Evolutionary conservation across 2,888 invertebrate species (phyloP), one percentile per base, ranked within the genome.

Genomic region (Nomada lathburiana): DNA sequence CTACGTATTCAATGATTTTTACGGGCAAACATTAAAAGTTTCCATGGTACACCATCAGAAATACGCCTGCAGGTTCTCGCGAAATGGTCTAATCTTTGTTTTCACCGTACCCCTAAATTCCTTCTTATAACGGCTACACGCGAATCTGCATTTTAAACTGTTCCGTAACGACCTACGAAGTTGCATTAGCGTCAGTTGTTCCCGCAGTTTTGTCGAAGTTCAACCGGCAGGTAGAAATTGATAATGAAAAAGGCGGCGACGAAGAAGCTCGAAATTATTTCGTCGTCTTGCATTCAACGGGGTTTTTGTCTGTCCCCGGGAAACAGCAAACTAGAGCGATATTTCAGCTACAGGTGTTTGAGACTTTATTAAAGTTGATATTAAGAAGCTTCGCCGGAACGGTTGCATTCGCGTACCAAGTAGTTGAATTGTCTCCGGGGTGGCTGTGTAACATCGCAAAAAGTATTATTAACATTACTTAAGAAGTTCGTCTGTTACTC

Each of bases 281-380:
- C 83, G 53, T 79, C 80, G 59, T 62, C 79, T 68, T 68, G 65
- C 69, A 47, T 47, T 72, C 60, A 13, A 4, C 23, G 29, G 64
- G 71, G 85, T 90, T 90, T 88, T 89, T 84, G 79, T 53, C 44
- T 59, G 5, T 18, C 44, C 64, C 71, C 71, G 67, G 80, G 83
- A 87, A 88, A 87, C 86, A 86, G 73, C 85, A 80, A 93, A 93
- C 90, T 92, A 87, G 73, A 81, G 79, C 86, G 89, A 92, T 93
- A 92, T 93, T 92, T 93, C 91, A 91, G 85, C 89, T 90, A 90
- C 93, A 93, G 92, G 90, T 92, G 92, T 88, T 76, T 76, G 84
- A 79, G 83, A 87, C 86, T 89, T 92, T 89, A 88, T 88, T 90
- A 91, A 91, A 90, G 83, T 87, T 81, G 74, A 74, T 74, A 75